Evolutionary conservation across 2,113 vertebrate species (phyloP).

Genomic region (Odontesthes bonariensis): DNA sequence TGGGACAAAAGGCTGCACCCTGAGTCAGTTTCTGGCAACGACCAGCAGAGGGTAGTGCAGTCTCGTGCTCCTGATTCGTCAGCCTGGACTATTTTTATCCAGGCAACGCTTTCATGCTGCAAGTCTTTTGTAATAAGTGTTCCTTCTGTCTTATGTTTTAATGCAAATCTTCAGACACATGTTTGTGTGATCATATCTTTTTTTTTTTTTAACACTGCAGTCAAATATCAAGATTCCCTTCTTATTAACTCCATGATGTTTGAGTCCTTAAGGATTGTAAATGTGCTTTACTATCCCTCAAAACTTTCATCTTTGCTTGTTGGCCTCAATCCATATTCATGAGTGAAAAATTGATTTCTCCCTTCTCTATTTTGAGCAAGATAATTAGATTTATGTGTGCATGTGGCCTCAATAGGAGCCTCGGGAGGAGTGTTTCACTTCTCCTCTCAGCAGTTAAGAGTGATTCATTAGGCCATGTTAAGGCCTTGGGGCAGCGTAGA

Average conservation of each 20-base stretch:
- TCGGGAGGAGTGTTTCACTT: slow-evolving; percentile 77
- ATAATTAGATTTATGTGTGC: slow-evolving; percentile 81
- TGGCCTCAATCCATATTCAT: slow-evolving; percentile 80
- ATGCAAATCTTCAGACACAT: slow-evolving; percentile 19
- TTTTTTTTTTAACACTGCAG: background rate
- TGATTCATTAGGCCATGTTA: slow-evolving; percentile 77
- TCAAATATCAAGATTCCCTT: slow-evolving; percentile 2
- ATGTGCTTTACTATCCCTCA: slow-evolving; percentile 35
- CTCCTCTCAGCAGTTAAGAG: slow-evolving; percentile 77
- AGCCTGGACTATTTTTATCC: background rate
- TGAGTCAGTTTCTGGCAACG: background rate
- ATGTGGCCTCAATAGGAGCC: slow-evolving; percentile 75
- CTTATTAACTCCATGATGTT: background rate
- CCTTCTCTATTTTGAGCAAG: slow-evolving; percentile 78
- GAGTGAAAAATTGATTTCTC: slow-evolving; percentile 79
- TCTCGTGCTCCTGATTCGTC: background rate
- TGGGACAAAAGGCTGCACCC: too few species aligned
- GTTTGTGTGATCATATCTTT: too few species aligned
- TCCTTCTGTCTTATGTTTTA: slow-evolving; percentile 18
- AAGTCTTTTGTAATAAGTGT: background rate
- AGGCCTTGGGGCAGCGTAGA: slow-evolving; percentile 65
- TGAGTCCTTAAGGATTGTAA: slow-evolving; percentile 3
- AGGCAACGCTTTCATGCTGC: slow-evolving; percentile 1
- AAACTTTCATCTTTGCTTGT: slow-evolving; percentile 63
- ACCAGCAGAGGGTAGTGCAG: slow-evolving; percentile 71